Evolutionary conservation across 2,113 vertebrate species (phyloP).

Genomic region (Planiliza haematocheilus): DNA sequence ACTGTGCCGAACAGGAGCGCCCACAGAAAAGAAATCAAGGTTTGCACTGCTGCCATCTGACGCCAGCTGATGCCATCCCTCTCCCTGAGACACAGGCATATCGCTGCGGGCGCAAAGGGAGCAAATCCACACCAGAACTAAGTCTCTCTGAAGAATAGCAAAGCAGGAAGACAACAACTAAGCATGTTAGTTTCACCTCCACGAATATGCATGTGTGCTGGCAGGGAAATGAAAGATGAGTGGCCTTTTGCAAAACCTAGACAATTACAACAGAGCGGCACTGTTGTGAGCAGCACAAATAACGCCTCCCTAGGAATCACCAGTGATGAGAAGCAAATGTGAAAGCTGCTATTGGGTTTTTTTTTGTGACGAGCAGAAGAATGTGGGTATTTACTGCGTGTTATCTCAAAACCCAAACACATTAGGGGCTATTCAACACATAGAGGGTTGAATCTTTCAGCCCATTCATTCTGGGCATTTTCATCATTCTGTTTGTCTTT

Average conservation of each 20-base stretch:
- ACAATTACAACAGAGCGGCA: conserved; percentile 75
- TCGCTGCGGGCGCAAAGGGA: conserved; percentile 67
- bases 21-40: conserved; percentile 69
- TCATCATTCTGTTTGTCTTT: conserved; percentile 74
- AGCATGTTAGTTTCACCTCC: conserved; percentile 80
- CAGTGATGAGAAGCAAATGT: conserved; percentile 76
- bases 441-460: conserved; percentile 68
- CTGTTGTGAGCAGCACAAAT: conserved; percentile 74
- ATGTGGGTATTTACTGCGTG: conserved; percentile 72
- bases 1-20: conserved; percentile 70
- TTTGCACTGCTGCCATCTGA: conserved; percentile 74
- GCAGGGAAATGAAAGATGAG: conserved; percentile 76
- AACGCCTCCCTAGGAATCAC: conserved; percentile 75
- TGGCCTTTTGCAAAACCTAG: conserved; percentile 75
- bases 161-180: conserved; percentile 81
- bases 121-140: conserved; percentile 82
- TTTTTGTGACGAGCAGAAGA: conserved; percentile 71
- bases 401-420: conserved; percentile 82
- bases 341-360: conserved; percentile 76
- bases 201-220: conserved; percentile 76
- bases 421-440: conserved; percentile 79
- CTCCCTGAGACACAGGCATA: conserved; percentile 68
- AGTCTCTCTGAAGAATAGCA: conserved; percentile 74
- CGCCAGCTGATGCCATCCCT: conserved; percentile 75
- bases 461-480: conserved; percentile 74